Evolutionary conservation across 2,888 invertebrate species (phyloP), one percentile per base, ranked within the genome.

Genomic region (Athripsodes cinereus): DNA sequence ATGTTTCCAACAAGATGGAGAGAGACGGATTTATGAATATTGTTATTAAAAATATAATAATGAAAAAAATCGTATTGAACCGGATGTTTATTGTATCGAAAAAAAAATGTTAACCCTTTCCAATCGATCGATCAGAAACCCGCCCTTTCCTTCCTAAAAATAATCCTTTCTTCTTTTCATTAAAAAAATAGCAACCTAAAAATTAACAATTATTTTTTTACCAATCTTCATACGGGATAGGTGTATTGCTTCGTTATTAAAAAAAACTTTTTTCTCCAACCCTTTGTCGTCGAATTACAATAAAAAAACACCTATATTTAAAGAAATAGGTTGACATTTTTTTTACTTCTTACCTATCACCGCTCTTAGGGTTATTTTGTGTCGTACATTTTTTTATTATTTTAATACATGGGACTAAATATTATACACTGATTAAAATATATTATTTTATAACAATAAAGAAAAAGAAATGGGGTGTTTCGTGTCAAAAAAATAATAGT

Each of bases 21-120:
- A 10, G 76, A 76, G 77, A 75, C 73, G 75, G 73, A 76, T 76
- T 77, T 76, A n/a, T n/a, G n/a, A n/a, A n/a, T n/a, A n/a, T n/a
- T n/a, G n/a, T n/a, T n/a, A n/a, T n/a, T n/a, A n/a, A n/a, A n/a
- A n/a, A n/a, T n/a, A n/a, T n/a, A n/a, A n/a, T n/a, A n/a, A 76
- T 73, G 74, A 74, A 68, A 73, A 74, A 74, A 68, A 74, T n/a
- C n/a, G n/a, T n/a, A 71, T 71, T 72, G 72, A 70, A 74, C 76
- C 79, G 79, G 79, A 79, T 79, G 73, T 74, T 76, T 68, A 72
- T 79, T 78, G 76, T 79, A 40, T 40, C 13, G 69, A 67, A 65
- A 73, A 74, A 71, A 72, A 71, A 31, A 31, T 69, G 69, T 68
- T 67, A 74, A 75, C 75, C 78, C 78, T 74, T 59, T 75, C 71